Percentiles rank a stretch among this genome's conserved stretches.
phyloP scores from a whole-genome alignment of 2,113 vertebrate species.

The Argyrosomus japonicus region DNA sequence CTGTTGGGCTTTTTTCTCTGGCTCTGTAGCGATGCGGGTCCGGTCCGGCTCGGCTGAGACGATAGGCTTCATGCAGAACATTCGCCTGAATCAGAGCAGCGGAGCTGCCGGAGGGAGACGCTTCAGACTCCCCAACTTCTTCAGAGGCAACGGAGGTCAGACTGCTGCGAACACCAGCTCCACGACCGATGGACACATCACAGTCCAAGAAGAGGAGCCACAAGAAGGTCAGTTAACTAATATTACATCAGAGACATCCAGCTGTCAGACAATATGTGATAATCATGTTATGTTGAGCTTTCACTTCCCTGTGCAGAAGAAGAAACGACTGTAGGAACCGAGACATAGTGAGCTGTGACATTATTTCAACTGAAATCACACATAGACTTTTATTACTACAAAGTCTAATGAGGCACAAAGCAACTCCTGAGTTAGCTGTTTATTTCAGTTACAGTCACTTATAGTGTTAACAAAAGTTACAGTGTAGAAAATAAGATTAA shows the following conservation, averaged over 20 bases:
- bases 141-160: background rate
- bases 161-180: accelerated
- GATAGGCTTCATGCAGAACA: background rate
- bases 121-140: slow-evolving; percentile 26
- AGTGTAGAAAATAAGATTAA: background rate
- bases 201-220: background rate
- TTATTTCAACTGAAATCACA: too few relatives aligned
- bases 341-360: too few relatives aligned
- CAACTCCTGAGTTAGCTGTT: background rate
- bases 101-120: background rate
- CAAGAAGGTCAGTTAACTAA: background rate
- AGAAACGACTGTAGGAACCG: background rate
- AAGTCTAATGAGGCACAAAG: too few relatives aligned
- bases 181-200: accelerated
- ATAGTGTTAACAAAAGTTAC: background rate
- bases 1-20: background rate
- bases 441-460: background rate
- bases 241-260: background rate
- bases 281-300: too few relatives aligned
- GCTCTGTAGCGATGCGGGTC: background rate
- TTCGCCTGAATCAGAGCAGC: background rate
- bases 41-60: background rate
- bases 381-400: too few relatives aligned
- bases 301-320: background rate
- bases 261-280: background rate